These are phyloP conservation scores for Apomyelois bistriatella DNA, from an alignment of 2,888 invertebrate species.

Conservation along the genomic window DNA sequence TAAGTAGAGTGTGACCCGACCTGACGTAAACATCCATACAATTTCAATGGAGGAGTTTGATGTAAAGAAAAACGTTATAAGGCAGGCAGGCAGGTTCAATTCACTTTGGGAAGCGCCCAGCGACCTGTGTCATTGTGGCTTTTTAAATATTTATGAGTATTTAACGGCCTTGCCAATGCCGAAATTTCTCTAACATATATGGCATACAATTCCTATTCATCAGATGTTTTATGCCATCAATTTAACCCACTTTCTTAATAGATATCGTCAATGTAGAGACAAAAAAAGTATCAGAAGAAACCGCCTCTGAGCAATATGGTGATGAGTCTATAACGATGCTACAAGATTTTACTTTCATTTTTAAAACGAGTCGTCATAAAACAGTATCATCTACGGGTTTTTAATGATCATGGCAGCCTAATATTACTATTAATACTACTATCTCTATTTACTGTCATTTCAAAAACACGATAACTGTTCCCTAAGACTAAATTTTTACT, in stretches of 20 bases:
- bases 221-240: constrained; percentile 16
- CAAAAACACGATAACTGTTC: no score
- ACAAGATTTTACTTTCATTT: constrained; percentile 5
- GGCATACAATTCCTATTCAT: constrained; percentile 15
- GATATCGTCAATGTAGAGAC: constrained; percentile 27
- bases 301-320: constrained; percentile 26
- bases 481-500: no score
- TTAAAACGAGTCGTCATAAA: neutral
- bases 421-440: no score
- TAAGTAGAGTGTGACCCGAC: no score
- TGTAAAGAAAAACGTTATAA: no score
- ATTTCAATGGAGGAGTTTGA: no score
- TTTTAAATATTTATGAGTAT: constrained; percentile 12
- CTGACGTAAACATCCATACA: no score
- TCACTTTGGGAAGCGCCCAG: neutral
- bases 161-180: neutral
- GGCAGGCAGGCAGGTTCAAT: no score
- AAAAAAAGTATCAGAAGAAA: constrained; percentile 30
- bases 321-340: constrained; percentile 33
- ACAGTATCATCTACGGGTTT: neutral
- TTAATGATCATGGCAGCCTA: no score
- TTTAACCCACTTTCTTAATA: constrained; percentile 41
- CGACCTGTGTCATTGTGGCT: neutral
- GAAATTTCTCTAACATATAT: constrained; percentile 8
- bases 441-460: no score